Percentiles rank a stretch among this genome's conserved stretches.
Evolutionary conservation across 2,797 vertebrate genomes (phyloP).

Genomic region (Leptodactylus fallax): DNA sequence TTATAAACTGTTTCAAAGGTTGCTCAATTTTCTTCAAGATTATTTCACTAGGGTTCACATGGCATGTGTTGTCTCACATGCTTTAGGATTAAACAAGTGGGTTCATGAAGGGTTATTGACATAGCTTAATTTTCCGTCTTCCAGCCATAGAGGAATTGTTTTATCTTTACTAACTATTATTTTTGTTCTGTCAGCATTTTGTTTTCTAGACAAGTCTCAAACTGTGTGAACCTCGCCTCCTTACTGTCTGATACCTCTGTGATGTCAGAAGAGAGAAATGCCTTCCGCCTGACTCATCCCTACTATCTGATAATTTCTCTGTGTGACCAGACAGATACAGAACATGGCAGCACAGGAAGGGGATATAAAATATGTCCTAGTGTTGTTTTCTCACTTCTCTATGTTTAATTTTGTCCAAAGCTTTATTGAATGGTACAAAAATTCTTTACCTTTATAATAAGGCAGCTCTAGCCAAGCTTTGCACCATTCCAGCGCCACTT

Average conservation of each 20-base stretch:
- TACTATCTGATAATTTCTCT: background rate
- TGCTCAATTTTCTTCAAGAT: too few relatives aligned
- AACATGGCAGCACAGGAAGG: background rate
- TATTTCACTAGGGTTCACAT: too few relatives aligned
- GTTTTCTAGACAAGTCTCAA: constrained; percentile 5
- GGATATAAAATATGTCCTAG: background rate
- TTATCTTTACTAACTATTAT: background rate
- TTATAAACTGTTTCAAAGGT: too few relatives aligned
- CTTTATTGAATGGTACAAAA: too few relatives aligned
- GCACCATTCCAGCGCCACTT: too few relatives aligned
- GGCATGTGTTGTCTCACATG: too few relatives aligned
- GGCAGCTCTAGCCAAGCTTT: too few relatives aligned
- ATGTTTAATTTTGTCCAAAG: too few relatives aligned
- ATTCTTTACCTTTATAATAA: too few relatives aligned
- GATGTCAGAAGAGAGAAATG: constrained; percentile 45
- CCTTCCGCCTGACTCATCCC: constrained; percentile 30
- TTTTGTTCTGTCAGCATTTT: constrained; percentile 33
- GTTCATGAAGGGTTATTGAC: too few relatives aligned
- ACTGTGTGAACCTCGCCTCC: background rate
- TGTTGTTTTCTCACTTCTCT: background rate
- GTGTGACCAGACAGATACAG: background rate
- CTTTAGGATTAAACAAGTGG: too few relatives aligned
- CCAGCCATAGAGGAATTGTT: background rate
- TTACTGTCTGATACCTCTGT: constrained; percentile 24
- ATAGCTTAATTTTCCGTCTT: background rate